Percentiles rank a stretch among this genome's conserved stretches.
Evolutionary conservation across 2,888 invertebrate genomes (phyloP).

Genomic region (Liposcelis brunnea): DNA sequence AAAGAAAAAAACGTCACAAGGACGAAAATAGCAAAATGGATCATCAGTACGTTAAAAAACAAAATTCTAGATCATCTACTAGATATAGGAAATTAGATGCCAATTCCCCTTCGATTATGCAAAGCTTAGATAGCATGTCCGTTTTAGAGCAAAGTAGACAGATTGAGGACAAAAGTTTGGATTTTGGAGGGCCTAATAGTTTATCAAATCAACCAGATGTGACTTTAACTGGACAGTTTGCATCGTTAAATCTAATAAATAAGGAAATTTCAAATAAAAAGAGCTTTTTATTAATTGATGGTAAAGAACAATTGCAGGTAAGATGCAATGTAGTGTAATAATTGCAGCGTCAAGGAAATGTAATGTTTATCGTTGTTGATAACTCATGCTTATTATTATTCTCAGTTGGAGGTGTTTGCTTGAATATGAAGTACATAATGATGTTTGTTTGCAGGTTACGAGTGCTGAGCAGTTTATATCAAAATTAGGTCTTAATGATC

Average conservation of each 20-base stretch:
- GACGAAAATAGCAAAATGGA: constrained; percentile 7
- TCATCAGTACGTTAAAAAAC: constrained; percentile 13
- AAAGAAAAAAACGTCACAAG: neutral
- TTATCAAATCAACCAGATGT: constrained; percentile 13
- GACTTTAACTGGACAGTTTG: constrained; percentile 16
- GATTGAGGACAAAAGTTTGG: constrained; percentile 12
- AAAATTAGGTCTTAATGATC: constrained; percentile 29
- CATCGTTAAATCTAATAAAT: constrained; percentile 10
- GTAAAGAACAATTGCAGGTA: constrained; percentile 34
- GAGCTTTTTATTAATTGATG: constrained; percentile 40
- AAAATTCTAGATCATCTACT: neutral
- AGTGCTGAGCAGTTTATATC: constrained; percentile 35
- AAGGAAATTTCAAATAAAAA: constrained; percentile 14
- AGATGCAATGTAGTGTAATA: no score
- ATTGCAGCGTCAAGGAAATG: no score
- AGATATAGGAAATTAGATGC: constrained; percentile 14
- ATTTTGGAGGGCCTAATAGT: constrained; percentile 11
- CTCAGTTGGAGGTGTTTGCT: no score
- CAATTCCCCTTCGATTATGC: constrained; percentile 24
- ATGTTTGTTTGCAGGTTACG: constrained; percentile 24
- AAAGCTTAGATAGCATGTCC: constrained; percentile 22
- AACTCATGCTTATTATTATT: no score
- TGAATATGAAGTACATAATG: no score
- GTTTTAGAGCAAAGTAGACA: constrained; percentile 13
- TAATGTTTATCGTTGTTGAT: no score